Evolutionary conservation across 2,888 invertebrate species (phyloP).

Genomic region (Melieria picta): DNA sequence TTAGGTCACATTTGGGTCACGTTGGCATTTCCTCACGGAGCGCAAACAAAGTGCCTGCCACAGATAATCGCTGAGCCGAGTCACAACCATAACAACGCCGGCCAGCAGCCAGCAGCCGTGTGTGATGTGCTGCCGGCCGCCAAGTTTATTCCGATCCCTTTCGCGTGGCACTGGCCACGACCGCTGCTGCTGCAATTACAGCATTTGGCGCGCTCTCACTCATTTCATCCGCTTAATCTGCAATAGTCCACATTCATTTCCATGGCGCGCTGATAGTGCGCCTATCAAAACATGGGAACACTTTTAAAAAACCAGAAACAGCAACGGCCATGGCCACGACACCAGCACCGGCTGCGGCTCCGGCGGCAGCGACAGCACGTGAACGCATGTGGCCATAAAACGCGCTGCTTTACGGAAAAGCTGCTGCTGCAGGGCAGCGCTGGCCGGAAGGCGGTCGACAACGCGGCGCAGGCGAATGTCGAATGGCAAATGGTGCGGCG

Average conservation of each 20-base stretch:
- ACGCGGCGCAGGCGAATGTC: not conserved
- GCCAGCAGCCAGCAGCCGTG: too few relatives aligned
- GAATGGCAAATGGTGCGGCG: not conserved
- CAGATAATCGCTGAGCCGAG: slow-evolving; percentile 17
- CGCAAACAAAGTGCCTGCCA: slow-evolving; percentile 32
- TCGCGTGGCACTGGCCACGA: too few relatives aligned
- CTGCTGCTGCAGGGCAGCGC: not conserved
- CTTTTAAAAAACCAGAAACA: slow-evolving; percentile 52
- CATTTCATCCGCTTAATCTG: slow-evolving; percentile 31
- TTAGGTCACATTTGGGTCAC: slow-evolving; percentile 28
- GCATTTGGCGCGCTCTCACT: slow-evolving; percentile 29
- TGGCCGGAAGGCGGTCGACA: not conserved
- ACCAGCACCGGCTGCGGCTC: not conserved
- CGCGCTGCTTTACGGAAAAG: not conserved
- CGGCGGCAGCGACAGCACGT: not conserved
- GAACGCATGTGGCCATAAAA: slow-evolving; percentile 2
- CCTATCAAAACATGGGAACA: slow-evolving; percentile 62
- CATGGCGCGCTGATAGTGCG: slow-evolving; percentile 61
- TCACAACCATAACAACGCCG: too few relatives aligned
- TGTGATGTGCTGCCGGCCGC: too few relatives aligned
- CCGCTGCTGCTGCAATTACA: slow-evolving; percentile 24
- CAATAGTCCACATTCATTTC: slow-evolving; percentile 61
- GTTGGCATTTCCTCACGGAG: slow-evolving; percentile 16
- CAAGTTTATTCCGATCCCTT: too few relatives aligned
- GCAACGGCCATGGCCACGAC: not conserved